phyloP scores from a whole-genome alignment of 1,140 invertebrate genomes.

The Drosophila nannoptera region DNA sequence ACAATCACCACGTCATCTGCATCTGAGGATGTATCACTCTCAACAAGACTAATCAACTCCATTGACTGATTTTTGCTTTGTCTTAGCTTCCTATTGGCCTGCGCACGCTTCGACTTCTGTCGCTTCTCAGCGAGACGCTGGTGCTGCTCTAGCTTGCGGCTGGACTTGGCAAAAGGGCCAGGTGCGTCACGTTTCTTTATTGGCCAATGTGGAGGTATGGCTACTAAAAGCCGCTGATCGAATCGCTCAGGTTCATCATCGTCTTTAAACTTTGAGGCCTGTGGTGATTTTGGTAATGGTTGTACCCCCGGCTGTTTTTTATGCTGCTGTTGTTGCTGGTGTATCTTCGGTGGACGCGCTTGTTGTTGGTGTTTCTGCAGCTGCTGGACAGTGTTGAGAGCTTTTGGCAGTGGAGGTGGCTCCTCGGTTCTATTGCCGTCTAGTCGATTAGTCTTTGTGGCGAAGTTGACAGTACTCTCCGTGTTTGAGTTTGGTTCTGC shows the following conservation, averaged over 20 bases:
- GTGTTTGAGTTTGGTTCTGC: not conserved
- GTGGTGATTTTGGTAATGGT: conserved; percentile 29
- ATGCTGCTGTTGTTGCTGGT: conserved; percentile 1
- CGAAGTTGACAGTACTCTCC: not conserved
- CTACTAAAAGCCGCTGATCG: conserved; percentile 57
- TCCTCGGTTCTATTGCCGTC: conserved; percentile 16
- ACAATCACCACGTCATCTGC: conserved; percentile 65
- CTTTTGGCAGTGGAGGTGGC: conserved; percentile 3
- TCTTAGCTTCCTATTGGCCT: conserved; percentile 47
- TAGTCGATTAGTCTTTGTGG: not conserved
- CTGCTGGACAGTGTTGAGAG: conserved; percentile 10
- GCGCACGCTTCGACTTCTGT: conserved; percentile 63
- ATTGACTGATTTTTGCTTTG: conserved; percentile 22
- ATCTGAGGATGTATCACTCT: conserved; percentile 40
- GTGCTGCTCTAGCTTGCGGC: conserved; percentile 60
- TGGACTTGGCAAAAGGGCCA: conserved; percentile 60
- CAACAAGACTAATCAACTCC: conserved; percentile 55
- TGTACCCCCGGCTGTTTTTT: conserved; percentile 9
- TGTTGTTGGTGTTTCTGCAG: conserved; percentile 26
- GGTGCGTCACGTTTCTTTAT: conserved; percentile 17
- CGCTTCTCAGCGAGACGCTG: conserved; percentile 56
- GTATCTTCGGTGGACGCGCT: conserved; percentile 19
- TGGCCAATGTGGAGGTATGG: conserved; percentile 52
- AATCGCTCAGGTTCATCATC: conserved; percentile 58
- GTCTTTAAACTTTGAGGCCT: conserved; percentile 16